Conservation (phyloP, 2,797 vertebrate genomes). For the Pseudochirops cupreus region DNA sequence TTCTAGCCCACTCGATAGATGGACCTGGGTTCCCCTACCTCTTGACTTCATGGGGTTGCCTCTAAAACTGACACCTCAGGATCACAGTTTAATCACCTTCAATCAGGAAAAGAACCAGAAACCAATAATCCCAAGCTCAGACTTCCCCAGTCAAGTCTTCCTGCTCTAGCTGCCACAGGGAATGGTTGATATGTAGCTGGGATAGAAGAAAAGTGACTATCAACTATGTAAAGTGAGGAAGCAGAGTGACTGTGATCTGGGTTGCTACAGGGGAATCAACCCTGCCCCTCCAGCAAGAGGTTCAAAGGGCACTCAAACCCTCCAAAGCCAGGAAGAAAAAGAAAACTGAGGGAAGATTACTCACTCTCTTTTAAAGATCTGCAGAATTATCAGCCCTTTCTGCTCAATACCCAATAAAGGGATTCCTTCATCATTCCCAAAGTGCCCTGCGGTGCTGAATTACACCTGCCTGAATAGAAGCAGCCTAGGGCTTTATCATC, state of each 20-base stretch:
- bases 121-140: not conserved
- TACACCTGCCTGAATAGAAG: not conserved
- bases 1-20: not conserved
- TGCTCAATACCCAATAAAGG: too few relatives aligned
- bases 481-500: not conserved
- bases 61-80: too few relatives aligned
- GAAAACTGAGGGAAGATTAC: not conserved
- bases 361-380: not conserved
- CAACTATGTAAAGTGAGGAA: too few relatives aligned
- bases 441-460: too few relatives aligned
- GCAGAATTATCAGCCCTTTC: too few relatives aligned
- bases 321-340: not conserved
- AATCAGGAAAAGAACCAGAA: not conserved
- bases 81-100: too few relatives aligned
- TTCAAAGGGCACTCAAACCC: not conserved
- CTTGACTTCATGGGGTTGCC: too few relatives aligned
- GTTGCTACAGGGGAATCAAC: too few relatives aligned
- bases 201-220: not conserved
- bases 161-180: not conserved
- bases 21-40: not conserved
- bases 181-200: not conserved
- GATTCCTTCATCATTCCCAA: too few relatives aligned
- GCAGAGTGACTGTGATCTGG: too few relatives aligned
- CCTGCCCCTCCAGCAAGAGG: not conserved
- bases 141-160: not conserved